Evolutionary conservation across 2,888 invertebrate genomes (phyloP).

Genomic region (Zygogramma bicolorata): DNA sequence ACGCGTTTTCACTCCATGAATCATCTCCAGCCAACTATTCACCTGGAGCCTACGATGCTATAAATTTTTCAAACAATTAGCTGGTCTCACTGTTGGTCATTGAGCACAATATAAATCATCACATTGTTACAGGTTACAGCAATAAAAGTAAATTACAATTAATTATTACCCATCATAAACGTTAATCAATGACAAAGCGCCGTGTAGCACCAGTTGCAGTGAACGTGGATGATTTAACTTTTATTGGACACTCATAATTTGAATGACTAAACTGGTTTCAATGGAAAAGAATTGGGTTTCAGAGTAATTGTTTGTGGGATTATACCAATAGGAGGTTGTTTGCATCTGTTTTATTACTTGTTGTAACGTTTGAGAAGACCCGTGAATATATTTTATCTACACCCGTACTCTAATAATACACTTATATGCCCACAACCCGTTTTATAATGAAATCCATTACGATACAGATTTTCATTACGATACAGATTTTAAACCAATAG

Average conservation of each 20-base stretch:
- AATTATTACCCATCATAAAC: conserved; percentile 35
- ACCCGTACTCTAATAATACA: no score
- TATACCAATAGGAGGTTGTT: no score
- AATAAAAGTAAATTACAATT: conserved; percentile 36
- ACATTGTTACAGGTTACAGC: conserved; percentile 25
- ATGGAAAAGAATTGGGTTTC: neutral
- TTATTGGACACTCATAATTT: neutral
- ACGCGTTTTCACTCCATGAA: neutral
- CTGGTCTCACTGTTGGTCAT: conserved; percentile 15
- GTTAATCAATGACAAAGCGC: conserved; percentile 28
- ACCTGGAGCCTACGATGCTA: conserved; percentile 1
- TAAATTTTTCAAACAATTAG: conserved; percentile 28
- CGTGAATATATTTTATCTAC: no score
- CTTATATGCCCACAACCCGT: no score
- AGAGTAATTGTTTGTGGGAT: no score
- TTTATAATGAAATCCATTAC: no score
- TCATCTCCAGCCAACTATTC: neutral
- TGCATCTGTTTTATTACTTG: no score
- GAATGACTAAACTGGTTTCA: neutral
- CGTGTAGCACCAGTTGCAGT: conserved; percentile 14
- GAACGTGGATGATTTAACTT: neutral
- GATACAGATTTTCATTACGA: no score
- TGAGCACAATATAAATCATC: conserved; percentile 24
- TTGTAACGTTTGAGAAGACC: no score
- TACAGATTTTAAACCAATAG: no score